Percentiles rank a stretch among this genome's conserved stretches.
Conservation (phyloP, 35 echinoderm and acorn worm species). For the Acanthaster planci region DNA sequence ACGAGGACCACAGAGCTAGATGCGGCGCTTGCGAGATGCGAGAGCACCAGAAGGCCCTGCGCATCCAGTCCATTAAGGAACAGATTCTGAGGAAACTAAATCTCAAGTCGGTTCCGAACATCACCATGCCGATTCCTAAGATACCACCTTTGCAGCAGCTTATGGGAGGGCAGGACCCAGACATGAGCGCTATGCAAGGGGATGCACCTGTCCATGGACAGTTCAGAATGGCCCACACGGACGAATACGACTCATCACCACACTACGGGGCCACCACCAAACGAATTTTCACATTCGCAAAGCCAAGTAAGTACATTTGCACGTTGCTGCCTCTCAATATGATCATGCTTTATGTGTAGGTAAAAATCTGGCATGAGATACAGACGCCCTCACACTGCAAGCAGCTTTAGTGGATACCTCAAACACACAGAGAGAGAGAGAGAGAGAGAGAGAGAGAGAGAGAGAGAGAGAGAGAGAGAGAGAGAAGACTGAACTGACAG, state of each 20-base stretch:
- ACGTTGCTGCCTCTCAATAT: background rate
- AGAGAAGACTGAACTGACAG: too few relatives aligned
- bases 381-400: too few relatives aligned
- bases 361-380: too few relatives aligned
- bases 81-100: conserved; percentile 46
- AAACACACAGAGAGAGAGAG: too few relatives aligned
- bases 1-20: background rate
- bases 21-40: conserved; percentile 51
- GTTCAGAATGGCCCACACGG: background rate
- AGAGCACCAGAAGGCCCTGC: conserved; percentile 50
- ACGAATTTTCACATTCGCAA: conserved; percentile 65
- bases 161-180: conserved; percentile 1
- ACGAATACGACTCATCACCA: background rate
- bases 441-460: too few relatives aligned
- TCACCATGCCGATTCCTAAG: conserved; percentile 36
- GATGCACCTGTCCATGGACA: background rate
- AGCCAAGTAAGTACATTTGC: conserved; percentile 53
- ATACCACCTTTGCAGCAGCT: conserved; percentile 51
- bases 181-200: background rate
- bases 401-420: too few relatives aligned
- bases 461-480: too few relatives aligned
- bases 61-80: conserved; percentile 59
- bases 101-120: conserved; percentile 41
- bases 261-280: conserved; percentile 30
- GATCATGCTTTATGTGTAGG: too few relatives aligned